Percentiles rank a stretch among this genome's conserved stretches.
Conservation (phyloP, 2,797 vertebrate species). For the Mastacembelus armatus region DNA sequence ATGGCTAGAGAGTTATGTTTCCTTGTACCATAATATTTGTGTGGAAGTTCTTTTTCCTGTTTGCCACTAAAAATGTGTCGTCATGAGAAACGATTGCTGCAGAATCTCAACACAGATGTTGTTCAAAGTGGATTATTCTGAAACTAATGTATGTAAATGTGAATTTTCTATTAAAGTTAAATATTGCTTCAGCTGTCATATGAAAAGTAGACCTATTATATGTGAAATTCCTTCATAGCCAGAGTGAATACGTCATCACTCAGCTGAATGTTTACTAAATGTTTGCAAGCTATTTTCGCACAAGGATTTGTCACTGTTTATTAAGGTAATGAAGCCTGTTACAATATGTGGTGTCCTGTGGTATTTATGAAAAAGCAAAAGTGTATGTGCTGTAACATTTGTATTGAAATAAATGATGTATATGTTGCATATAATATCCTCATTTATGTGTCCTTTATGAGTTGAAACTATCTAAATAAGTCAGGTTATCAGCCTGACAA, state of each 20-base stretch:
- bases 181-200: conserved; percentile 40
- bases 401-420: conserved; percentile 82
- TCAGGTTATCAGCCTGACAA: conserved; percentile 1
- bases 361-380: conserved; percentile 80
- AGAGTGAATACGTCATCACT: conserved; percentile 59
- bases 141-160: conserved; percentile 51
- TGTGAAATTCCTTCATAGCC: conserved; percentile 45
- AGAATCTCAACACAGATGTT: conserved; percentile 18
- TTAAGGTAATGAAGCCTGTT: conserved; percentile 66
- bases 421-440: conserved; percentile 55
- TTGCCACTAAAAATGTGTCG: conserved; percentile 24
- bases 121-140: conserved; percentile 6
- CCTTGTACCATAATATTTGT: conserved; percentile 38
- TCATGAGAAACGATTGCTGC: conserved; percentile 7
- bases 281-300: conserved; percentile 75
- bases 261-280: conserved; percentile 82
- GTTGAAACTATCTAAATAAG: neutral
- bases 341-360: conserved; percentile 71
- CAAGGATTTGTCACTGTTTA: conserved; percentile 75
- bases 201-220: conserved; percentile 44
- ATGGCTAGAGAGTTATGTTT: conserved; percentile 9
- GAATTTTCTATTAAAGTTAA: conserved; percentile 47
- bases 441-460: conserved; percentile 35
- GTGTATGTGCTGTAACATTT: conserved; percentile 72
- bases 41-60: conserved; percentile 46